Evolutionary conservation across 1,140 invertebrate genomes (phyloP), one percentile per base, ranked within the genome.

Genomic region (Pectinophora gossypiella): DNA sequence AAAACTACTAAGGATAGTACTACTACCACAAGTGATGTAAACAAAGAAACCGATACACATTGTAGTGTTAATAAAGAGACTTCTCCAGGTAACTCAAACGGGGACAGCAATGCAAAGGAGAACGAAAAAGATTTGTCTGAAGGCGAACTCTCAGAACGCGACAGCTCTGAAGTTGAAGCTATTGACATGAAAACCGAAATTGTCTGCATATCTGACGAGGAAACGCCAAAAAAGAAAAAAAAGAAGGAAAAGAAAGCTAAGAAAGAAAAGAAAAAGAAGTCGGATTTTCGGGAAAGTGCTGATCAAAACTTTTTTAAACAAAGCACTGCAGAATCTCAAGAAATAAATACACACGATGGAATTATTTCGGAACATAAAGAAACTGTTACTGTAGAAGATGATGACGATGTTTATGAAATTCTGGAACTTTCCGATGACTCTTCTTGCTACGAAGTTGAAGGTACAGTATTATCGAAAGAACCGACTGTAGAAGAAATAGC

Each of bases 351-450:
- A 56, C 45, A 50, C 23, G 1, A 32, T 15, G 19, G 48, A 40
- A 32, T 32, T 2, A 3, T 22, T 45, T 32, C 38, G 13, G 36
- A 40, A 23, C 47, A 49, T 38, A 53, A 55, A 23, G 38, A 48
- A 50, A 16, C 42, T 19, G 13, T 49, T 27, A 43, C 43, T 18
- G 48, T 56, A 22, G 52, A 49, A 19, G 50, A 62, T 45, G 64
- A 68, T 36, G 64, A 75, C 55, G 53, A 81, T 20, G 68, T 81
- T 13, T 72, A 67, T 13, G 76, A 86, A 68, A 73, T 82, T 45
- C 57, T 86, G 13, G 81, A 86, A 64, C 61, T 88, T 19, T 87
- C 84, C 6, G 86, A 88, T 47, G 76, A 87, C 64, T 86, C 82
- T 2, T 87, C 82, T 12, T 76, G 74, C 48, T 83, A 77, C 45